phyloP scores from a whole-genome alignment of 2,113 vertebrate genomes.

The Phodopus roborovskii region DNA sequence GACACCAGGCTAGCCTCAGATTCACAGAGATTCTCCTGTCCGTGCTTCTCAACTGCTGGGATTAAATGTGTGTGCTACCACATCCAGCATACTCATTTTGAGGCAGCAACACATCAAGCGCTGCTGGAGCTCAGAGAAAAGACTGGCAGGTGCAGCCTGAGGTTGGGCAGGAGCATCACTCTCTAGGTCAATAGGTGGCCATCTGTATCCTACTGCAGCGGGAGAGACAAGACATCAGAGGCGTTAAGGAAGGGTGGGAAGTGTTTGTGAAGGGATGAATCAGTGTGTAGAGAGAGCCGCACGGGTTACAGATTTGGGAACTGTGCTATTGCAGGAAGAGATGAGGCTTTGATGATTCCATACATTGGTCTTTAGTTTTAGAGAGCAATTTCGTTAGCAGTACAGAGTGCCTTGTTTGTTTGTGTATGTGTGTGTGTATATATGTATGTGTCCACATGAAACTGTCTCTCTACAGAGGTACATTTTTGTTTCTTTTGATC shows the following conservation, averaged over 20 bases:
- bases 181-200: background rate
- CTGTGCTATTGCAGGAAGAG: background rate
- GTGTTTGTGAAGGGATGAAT: background rate
- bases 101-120: background rate
- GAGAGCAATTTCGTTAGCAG: conserved; percentile 31
- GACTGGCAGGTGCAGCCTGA: background rate
- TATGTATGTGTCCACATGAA: background rate
- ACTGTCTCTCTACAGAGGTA: background rate
- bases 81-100: background rate
- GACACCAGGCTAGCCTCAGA: background rate
- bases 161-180: background rate
- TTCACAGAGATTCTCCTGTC: background rate
- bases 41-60: no score
- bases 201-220: background rate
- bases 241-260: background rate
- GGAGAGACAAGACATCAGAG: background rate
- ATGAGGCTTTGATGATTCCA: conserved; percentile 30
- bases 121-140: background rate
- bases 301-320: background rate
- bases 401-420: background rate
- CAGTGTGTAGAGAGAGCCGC: background rate
- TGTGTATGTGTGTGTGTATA: background rate
- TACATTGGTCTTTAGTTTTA: conserved; percentile 38
- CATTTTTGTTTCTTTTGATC: conserved; percentile 16
- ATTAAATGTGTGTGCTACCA: no score